Percentiles rank a stretch among this genome's conserved stretches.
Conservation (phyloP, 1,140 invertebrate species). For the Liolophura sinensis region DNA sequence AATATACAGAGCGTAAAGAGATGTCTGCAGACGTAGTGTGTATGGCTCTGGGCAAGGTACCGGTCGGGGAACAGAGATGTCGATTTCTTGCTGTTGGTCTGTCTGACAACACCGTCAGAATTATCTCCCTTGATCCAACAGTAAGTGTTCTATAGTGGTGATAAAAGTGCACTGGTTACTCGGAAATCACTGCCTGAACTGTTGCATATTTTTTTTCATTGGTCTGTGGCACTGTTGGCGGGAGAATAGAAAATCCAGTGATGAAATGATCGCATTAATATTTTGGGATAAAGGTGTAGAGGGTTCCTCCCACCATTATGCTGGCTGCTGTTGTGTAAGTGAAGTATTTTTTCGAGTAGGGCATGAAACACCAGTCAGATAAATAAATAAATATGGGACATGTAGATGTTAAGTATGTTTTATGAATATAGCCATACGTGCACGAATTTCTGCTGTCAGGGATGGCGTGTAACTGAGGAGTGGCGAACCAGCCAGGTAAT, state of each 20-base stretch:
- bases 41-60: constrained; percentile 96
- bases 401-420: neutral
- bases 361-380: too few species aligned
- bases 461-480: too few species aligned
- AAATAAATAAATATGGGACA: too few species aligned
- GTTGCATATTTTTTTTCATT: constrained; percentile 1
- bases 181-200: neutral
- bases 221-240: neutral
- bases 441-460: neutral
- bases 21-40: constrained; percentile 97
- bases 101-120: constrained; percentile 94
- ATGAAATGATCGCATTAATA: neutral
- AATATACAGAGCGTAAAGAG: constrained; percentile 96
- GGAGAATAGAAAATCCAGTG: neutral
- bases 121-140: constrained; percentile 95
- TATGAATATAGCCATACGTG: neutral
- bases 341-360: too few species aligned
- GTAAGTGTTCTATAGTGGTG: constrained; percentile 67
- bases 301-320: too few species aligned
- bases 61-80: constrained; percentile 91
- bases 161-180: too few species aligned
- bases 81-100: constrained; percentile 97
- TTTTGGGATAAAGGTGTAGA: too few species aligned
- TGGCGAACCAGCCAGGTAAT: too few species aligned
- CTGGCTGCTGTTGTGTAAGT: too few species aligned